Evolutionary conservation across 2,888 invertebrate species (phyloP).

Genomic region (Myopa testacea): DNA sequence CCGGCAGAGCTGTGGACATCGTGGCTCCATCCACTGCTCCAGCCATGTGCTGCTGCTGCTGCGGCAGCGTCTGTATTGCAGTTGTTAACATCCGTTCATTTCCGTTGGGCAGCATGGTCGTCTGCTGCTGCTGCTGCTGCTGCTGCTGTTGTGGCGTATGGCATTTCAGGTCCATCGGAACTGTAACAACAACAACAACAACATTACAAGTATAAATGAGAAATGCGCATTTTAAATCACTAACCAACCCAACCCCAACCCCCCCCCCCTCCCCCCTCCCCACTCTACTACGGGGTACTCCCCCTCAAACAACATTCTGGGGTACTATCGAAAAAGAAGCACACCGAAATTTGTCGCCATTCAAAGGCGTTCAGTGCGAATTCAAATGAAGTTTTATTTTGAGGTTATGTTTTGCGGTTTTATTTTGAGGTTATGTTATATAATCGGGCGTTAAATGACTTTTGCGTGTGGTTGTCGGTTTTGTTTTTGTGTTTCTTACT

Average conservation of each 20-base stretch:
- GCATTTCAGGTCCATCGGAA: constrained; percentile 68
- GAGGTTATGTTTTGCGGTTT: constrained; percentile 45
- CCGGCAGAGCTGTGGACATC: constrained; percentile 46
- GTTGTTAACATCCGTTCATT: constrained; percentile 69
- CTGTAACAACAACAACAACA: constrained; percentile 49
- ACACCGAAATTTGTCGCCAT: background rate
- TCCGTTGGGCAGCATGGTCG: constrained; percentile 64
- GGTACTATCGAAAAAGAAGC: background rate
- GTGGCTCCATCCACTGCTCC: constrained; percentile 47
- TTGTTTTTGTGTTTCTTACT: constrained; percentile 20
- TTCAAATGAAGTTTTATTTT: constrained; percentile 40
- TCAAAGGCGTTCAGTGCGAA: constrained; percentile 10
- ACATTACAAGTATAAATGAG: background rate
- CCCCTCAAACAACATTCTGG: too few species aligned
- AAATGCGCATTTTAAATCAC: background rate
- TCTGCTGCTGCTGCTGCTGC: constrained; percentile 55
- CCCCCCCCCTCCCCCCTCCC: too few species aligned
- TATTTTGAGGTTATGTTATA: constrained; percentile 26
- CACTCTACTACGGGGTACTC: too few species aligned
- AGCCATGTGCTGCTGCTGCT: constrained; percentile 48
- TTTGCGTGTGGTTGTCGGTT: constrained; percentile 5
- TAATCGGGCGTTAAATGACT: constrained; percentile 26
- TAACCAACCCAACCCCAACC: too few species aligned
- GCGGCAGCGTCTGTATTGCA: constrained; percentile 57
- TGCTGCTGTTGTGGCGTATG: constrained; percentile 60